phyloP scores from a whole-genome alignment of 1,140 invertebrate genomes.

The Pseudomyrmex dendroicus region DNA sequence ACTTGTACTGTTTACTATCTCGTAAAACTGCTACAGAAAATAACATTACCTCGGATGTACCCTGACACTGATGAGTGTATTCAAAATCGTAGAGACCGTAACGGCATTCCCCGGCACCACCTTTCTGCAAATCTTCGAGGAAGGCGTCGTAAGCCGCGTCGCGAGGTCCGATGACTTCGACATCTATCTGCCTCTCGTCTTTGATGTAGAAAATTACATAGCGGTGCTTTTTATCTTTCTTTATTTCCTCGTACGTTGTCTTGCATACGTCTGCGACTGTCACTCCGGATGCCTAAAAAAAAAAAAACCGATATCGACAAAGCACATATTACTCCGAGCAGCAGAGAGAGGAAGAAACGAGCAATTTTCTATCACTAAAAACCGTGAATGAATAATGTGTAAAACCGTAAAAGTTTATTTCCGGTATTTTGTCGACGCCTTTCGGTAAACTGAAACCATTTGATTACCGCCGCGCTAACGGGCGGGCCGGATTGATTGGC shows the following conservation, averaged over 20 bases:
- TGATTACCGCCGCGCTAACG: too few species aligned
- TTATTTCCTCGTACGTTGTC: slow-evolving; percentile 97
- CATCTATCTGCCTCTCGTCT: slow-evolving; percentile 97
- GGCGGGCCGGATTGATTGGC: background rate
- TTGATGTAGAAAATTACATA: slow-evolving; percentile 98
- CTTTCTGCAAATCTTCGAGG: slow-evolving; percentile 95
- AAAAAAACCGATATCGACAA: too few species aligned
- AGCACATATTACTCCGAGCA: too few species aligned
- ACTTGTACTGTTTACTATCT: too few species aligned
- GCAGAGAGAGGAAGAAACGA: too few species aligned
- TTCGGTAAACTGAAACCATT: too few species aligned
- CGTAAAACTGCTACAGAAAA: background rate
- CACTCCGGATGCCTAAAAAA: slow-evolving; percentile 95
- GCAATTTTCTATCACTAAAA: background rate
- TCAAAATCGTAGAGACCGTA: slow-evolving; percentile 98
- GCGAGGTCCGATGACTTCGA: slow-evolving; percentile 94
- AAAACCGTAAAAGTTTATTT: background rate
- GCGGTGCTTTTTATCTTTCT: slow-evolving; percentile 98
- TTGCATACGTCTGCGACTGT: slow-evolving; percentile 97
- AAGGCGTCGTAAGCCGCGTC: slow-evolving; percentile 96
- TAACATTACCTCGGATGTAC: slow-evolving; percentile 91
- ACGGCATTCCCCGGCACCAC: slow-evolving; percentile 95
- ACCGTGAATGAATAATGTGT: background rate
- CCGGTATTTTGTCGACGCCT: background rate
- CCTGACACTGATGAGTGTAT: slow-evolving; percentile 97